A percentile compares a stretch with the other conserved stretches of the same genome.
Evolutionary conservation across 2,888 invertebrate genomes (phyloP).

Genomic region (Incurvaria masculella): DNA sequence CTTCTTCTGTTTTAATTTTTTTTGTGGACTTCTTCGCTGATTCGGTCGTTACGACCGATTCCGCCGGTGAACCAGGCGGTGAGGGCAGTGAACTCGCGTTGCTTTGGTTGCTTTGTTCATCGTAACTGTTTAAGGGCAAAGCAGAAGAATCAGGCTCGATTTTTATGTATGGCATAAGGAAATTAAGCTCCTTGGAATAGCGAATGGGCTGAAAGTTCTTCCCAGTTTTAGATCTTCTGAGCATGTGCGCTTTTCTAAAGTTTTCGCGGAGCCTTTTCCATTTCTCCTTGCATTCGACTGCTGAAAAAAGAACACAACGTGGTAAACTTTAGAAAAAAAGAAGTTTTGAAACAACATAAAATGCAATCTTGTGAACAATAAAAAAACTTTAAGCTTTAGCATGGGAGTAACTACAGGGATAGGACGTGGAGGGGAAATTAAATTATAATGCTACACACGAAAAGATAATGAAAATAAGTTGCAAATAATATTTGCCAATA

Average conservation of each 20-base stretch:
- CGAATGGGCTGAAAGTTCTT: conserved; percentile 8
- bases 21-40: conserved; percentile 9
- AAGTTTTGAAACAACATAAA: no score
- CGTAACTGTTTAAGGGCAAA: conserved; percentile 9
- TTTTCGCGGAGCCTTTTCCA: conserved; percentile 11
- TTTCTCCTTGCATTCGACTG: conserved; percentile 10
- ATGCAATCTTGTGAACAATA: no score
- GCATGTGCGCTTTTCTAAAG: conserved; percentile 8
- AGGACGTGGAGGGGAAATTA: no score
- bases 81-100: conserved; percentile 8
- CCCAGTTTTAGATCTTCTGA: conserved; percentile 8
- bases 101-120: conserved; percentile 10
- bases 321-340: no score
- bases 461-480: no score
- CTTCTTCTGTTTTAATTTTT: conserved; percentile 10
- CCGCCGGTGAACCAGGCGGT: conserved; percentile 8
- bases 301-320: conserved; percentile 7
- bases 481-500: no score
- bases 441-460: no score
- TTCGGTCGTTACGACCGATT: conserved; percentile 7
- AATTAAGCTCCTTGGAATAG: conserved; percentile 9
- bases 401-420: no score
- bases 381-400: no score
- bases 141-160: conserved; percentile 7
- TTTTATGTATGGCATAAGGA: conserved; percentile 7